Percentiles rank a stretch among this genome's conserved stretches.
Conservation (phyloP, 2,797 vertebrate species). For the Tapera naevia region DNA sequence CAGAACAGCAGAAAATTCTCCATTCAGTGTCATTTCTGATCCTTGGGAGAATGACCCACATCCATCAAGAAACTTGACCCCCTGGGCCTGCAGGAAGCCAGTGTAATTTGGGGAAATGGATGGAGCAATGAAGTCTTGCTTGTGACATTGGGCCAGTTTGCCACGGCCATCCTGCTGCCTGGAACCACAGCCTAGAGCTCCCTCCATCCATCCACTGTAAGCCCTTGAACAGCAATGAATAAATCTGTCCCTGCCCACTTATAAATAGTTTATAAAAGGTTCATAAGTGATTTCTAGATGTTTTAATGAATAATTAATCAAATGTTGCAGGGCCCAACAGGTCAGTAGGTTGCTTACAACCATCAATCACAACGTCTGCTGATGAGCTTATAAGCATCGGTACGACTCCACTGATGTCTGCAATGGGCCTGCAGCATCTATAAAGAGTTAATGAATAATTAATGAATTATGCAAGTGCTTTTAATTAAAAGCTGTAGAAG, state of each 20-base stretch:
- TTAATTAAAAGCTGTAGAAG: constrained; percentile 3
- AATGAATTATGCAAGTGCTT: not conserved
- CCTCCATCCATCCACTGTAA: not conserved
- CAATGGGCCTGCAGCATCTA: not conserved
- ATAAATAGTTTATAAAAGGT: constrained; percentile 55
- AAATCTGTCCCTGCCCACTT: constrained; percentile 17
- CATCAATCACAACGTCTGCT: not conserved
- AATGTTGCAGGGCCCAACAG: constrained; percentile 25
- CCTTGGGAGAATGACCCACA: not conserved
- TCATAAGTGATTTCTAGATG: constrained; percentile 50
- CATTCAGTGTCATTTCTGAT: not conserved
- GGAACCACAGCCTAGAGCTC: not conserved
- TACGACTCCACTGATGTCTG: not conserved
- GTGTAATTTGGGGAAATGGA: not conserved
- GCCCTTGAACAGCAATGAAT: not conserved
- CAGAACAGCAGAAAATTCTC: constrained; percentile 14
- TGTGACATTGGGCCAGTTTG: not conserved
- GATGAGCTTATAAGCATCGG: not conserved
- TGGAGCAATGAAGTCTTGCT: not conserved
- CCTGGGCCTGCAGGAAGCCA: not conserved
- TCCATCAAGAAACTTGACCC: not conserved
- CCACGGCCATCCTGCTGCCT: fast-evolving
- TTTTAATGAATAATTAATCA: constrained; percentile 62
- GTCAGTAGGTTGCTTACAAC: constrained; percentile 25
- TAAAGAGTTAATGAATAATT: constrained; percentile 10